phyloP scores from a whole-genome alignment of 2,113 vertebrate genomes.

The Murina feae region DNA sequence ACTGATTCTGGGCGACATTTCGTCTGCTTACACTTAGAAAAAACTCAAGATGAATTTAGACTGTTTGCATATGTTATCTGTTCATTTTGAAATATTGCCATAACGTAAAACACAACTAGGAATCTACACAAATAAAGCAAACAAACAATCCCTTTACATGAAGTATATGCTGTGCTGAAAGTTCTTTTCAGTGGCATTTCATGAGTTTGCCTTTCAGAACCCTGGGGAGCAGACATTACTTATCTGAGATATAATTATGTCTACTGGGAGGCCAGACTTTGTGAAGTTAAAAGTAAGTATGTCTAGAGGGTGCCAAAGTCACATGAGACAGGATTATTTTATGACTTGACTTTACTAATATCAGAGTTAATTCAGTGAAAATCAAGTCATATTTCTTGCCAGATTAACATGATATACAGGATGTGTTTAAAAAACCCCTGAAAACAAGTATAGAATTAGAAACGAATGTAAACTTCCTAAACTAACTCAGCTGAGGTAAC shows the following conservation, averaged over 20 bases:
- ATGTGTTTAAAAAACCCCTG: constrained; percentile 84
- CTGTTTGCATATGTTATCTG: constrained; percentile 77
- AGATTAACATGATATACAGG: constrained; percentile 82
- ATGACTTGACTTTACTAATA: constrained; percentile 73
- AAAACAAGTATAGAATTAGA: constrained; percentile 87
- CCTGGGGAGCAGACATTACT: constrained; percentile 80
- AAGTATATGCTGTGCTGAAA: constrained; percentile 84
- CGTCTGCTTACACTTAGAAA: constrained; percentile 77
- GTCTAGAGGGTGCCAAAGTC: constrained; percentile 78
- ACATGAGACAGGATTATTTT: constrained; percentile 71
- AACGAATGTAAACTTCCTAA: constrained; percentile 92
- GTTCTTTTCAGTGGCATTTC: constrained; percentile 83
- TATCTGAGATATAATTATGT: constrained; percentile 76
- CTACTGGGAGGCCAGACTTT: constrained; percentile 81
- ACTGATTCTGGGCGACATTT: constrained; percentile 77
- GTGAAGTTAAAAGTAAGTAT: constrained; percentile 77
- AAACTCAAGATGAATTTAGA: constrained; percentile 80
- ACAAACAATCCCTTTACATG: constrained; percentile 82
- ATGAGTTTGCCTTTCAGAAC: constrained; percentile 81
- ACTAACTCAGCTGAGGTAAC: constrained; percentile 94
- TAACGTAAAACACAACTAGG: constrained; percentile 84
- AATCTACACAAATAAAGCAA: constrained; percentile 83
- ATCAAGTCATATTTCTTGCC: constrained; percentile 73
- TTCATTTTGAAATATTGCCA: constrained; percentile 79
- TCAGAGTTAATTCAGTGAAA: constrained; percentile 73